phyloP scores from a whole-genome alignment of 2,797 vertebrate species.

The Centropyge bicolor region DNA sequence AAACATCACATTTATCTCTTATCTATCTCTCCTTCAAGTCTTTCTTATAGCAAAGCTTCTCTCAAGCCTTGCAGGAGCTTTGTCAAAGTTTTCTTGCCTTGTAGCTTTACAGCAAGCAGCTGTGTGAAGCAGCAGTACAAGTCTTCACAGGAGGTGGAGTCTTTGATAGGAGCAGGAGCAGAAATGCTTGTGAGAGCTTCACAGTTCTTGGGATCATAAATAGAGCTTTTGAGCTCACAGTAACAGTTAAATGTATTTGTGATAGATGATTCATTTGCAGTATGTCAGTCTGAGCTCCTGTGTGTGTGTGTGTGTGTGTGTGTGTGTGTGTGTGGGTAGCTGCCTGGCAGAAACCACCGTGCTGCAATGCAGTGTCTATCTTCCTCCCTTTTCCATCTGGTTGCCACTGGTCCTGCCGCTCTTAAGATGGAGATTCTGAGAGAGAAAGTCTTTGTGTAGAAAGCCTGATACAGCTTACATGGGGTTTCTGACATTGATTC shows the following conservation, averaged over 20 bases:
- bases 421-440: constrained; percentile 32
- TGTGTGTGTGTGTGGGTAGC: constrained; percentile 62
- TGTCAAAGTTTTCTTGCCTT: constrained; percentile 28
- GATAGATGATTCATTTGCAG: constrained; percentile 65
- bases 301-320: constrained; percentile 37
- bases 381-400: constrained; percentile 69
- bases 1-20: constrained; percentile 17
- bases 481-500: constrained; percentile 43
- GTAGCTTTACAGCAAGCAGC: constrained; percentile 11
- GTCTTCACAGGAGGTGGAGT: constrained; percentile 26
- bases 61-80: constrained; percentile 15
- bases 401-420: constrained; percentile 58
- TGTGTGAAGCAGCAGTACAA: background rate
- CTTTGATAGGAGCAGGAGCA: constrained; percentile 29
- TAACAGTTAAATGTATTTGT: constrained; percentile 61
- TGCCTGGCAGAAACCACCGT: constrained; percentile 65
- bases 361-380: constrained; percentile 81
- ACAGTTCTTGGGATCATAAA: constrained; percentile 40
- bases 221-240: constrained; percentile 41
- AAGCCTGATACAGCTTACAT: constrained; percentile 33
- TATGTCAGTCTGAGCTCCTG: constrained; percentile 52
- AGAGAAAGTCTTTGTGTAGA: constrained; percentile 38
- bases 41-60: constrained; percentile 5
- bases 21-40: background rate
- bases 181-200: constrained; percentile 24